These are phyloP conservation scores for Samia ricini DNA, from an alignment of 1,140 invertebrate species.

Conservation along the genomic window DNA sequence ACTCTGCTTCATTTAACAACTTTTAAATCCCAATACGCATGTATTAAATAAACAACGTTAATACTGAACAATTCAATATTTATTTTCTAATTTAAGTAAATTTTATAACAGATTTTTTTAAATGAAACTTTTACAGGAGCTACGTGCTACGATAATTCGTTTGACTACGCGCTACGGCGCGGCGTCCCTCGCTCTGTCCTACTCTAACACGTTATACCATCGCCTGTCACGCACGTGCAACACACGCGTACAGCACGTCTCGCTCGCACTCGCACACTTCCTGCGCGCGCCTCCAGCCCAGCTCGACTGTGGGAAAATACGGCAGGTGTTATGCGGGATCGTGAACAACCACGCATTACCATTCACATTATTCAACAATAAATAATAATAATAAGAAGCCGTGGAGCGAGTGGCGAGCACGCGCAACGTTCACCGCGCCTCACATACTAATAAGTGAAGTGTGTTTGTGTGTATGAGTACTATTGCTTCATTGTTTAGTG, in stretches of 20 bases:
- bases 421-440: constrained; percentile 54
- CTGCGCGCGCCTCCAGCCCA: constrained; percentile 59
- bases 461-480: constrained; percentile 3
- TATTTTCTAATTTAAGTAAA: not conserved
- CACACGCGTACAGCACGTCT: constrained; percentile 53
- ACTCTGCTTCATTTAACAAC: no score
- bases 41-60: no score
- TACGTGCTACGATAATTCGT: not conserved
- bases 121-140: not conserved
- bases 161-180: constrained; percentile 40
- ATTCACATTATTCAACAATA: constrained; percentile 77
- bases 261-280: constrained; percentile 58
- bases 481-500: constrained; percentile 20
- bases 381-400: constrained; percentile 77
- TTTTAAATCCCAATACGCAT: no score
- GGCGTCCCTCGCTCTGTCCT: constrained; percentile 38
- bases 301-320: constrained; percentile 74
- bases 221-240: constrained; percentile 45
- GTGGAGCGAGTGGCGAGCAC: constrained; percentile 73
- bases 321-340: constrained; percentile 76
- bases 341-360: constrained; percentile 76
- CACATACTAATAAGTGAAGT: constrained; percentile 61
- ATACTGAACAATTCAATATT: no score
- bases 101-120: not conserved
- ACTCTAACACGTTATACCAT: constrained; percentile 36